These are phyloP conservation scores for Eulemur rufifrons DNA, from an alignment of 2,113 vertebrate genomes.

Conservation along the genomic window DNA sequence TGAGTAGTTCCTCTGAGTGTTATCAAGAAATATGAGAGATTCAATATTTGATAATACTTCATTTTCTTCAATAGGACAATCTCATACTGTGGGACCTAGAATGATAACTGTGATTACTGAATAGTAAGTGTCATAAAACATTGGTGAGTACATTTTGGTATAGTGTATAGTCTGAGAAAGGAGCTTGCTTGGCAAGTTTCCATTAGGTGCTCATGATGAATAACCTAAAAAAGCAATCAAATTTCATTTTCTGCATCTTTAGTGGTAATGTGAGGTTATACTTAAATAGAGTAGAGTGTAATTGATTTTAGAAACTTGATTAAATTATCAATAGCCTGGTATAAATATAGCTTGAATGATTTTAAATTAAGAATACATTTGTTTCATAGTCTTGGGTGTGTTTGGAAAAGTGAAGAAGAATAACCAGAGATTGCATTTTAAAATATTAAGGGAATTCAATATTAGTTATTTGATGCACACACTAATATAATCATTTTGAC, in stretches of 20 bases:
- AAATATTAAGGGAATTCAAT: neutral
- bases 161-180: neutral
- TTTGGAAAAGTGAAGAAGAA: neutral
- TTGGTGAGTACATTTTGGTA: neutral
- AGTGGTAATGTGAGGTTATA: constrained; percentile 55
- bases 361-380: constrained; percentile 40
- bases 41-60: constrained; percentile 57
- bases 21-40: constrained; percentile 33
- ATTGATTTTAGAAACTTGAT: constrained; percentile 78
- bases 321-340: constrained; percentile 68
- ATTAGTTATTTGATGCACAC: neutral
- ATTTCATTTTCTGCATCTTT: constrained; percentile 74
- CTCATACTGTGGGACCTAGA: neutral
- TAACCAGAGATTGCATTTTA: neutral
- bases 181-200: constrained; percentile 56
- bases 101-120: constrained; percentile 33
- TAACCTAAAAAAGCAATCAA: constrained; percentile 46
- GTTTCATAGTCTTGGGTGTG: neutral
- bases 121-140: constrained; percentile 45
- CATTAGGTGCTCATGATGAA: constrained; percentile 35
- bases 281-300: constrained; percentile 67
- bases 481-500: neutral
- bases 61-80: constrained; percentile 61
- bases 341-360: constrained; percentile 19
- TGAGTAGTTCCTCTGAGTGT: neutral